phyloP scores from a whole-genome alignment of 2,888 invertebrate species.

The Elmis aenea region DNA sequence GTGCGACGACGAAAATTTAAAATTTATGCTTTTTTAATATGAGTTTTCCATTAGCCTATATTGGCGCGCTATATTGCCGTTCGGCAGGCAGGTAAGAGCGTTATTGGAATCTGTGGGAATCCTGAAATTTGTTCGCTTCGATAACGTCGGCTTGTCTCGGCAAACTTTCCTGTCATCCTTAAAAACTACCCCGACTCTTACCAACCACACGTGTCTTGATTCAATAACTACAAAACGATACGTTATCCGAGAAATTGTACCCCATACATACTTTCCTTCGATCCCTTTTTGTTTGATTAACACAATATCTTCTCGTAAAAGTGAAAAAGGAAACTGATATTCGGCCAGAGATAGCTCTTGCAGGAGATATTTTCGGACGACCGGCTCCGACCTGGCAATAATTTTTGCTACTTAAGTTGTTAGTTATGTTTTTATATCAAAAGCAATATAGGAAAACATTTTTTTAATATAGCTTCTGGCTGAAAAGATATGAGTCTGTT shows the following conservation, averaged over 20 bases:
- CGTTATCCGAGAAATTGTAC: constrained; percentile 5
- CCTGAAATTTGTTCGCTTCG: constrained; percentile 7
- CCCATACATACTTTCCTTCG: not conserved
- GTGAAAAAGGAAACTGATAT: too few species aligned
- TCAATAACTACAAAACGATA: constrained; percentile 7
- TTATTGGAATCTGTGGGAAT: constrained; percentile 6
- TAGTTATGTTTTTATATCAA: too few species aligned
- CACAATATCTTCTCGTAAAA: constrained; percentile 2
- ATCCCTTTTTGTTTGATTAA: constrained; percentile 5
- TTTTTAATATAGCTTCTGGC: too few species aligned
- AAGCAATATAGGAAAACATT: too few species aligned
- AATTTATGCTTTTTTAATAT: constrained; percentile 11
- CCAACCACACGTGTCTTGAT: constrained; percentile 9
- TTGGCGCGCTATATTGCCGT: constrained; percentile 1
- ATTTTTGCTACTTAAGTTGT: too few species aligned
- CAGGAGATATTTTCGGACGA: too few species aligned
- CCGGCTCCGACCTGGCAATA: too few species aligned
- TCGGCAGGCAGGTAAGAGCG: constrained; percentile 3
- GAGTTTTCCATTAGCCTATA: constrained; percentile 5
- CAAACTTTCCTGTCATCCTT: not conserved
- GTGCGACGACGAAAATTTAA: constrained; percentile 6
- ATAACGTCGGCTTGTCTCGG: constrained; percentile 1
- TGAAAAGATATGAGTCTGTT: too few species aligned
- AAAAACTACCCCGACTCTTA: constrained; percentile 1
- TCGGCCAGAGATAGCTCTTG: too few species aligned